phyloP scores from a whole-genome alignment of 2,113 vertebrate species.

The Monopterus albus region DNA sequence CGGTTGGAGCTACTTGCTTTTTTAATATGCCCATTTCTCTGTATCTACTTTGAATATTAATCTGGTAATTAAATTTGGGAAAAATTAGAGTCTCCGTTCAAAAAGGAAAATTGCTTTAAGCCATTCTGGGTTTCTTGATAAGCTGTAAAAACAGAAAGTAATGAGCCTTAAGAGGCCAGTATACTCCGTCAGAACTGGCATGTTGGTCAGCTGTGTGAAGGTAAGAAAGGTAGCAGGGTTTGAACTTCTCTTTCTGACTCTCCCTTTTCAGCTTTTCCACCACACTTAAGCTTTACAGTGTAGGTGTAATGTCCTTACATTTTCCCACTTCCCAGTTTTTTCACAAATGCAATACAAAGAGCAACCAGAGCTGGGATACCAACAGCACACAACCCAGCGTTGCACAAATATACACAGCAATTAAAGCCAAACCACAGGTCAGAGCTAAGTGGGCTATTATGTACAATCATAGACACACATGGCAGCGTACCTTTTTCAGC shows the following conservation, averaged over 20 bases:
- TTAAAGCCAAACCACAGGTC: constrained; percentile 49
- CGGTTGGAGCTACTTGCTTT: not conserved
- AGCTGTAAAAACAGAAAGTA: not conserved
- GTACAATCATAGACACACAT: constrained; percentile 8
- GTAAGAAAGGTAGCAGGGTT: not conserved
- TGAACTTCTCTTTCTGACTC: not conserved
- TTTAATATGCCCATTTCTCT: not conserved
- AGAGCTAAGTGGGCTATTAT: constrained; percentile 31
- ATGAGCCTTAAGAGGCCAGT: not conserved
- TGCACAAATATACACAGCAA: constrained; percentile 59
- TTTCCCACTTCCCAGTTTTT: not conserved
- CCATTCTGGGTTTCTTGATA: not conserved
- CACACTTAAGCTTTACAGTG: not conserved
- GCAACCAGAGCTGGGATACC: not conserved
- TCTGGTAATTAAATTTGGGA: not conserved
- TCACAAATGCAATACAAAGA: not conserved
- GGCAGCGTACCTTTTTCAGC: constrained; percentile 18
- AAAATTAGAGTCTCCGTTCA: not conserved
- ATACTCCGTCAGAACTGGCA: not conserved
- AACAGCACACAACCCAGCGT: constrained; percentile 5
- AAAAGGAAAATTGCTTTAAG: not conserved
- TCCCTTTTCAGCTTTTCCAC: too few species aligned
- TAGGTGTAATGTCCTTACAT: constrained; percentile 10
- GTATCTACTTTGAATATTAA: not conserved
- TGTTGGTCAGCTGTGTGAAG: too few species aligned